phyloP scores from a whole-genome alignment of 2,888 invertebrate genomes.

The Lacanobia wlatinum region DNA sequence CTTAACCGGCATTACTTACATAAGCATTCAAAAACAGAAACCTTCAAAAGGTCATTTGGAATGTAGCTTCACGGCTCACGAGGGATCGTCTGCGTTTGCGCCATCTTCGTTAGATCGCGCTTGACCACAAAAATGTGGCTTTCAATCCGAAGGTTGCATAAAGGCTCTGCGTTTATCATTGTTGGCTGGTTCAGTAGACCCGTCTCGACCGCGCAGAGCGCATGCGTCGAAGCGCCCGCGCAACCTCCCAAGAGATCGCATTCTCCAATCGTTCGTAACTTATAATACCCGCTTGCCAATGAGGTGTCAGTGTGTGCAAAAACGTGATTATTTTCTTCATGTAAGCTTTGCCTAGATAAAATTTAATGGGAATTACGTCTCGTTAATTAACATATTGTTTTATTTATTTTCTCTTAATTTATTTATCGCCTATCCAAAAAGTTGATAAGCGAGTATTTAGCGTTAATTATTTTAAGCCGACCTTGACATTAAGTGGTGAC shows the following conservation, averaged over 20 bases:
- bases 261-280: conserved; percentile 27
- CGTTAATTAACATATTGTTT: conserved; percentile 34
- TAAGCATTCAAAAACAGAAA: conserved; percentile 63
- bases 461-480: conserved; percentile 34
- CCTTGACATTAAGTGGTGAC: conserved; percentile 60
- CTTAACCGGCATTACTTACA: conserved; percentile 54
- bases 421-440: conserved; percentile 25
- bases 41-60: conserved; percentile 82
- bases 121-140: conserved; percentile 89
- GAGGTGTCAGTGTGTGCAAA: conserved; percentile 69
- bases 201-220: conserved; percentile 80
- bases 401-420: conserved; percentile 23
- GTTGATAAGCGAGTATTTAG: conserved; percentile 40
- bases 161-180: conserved; percentile 84
- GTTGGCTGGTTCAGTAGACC: conserved; percentile 82
- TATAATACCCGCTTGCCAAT: conserved; percentile 58
- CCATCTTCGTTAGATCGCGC: conserved; percentile 82
- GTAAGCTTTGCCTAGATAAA: conserved; percentile 52
- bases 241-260: conserved; percentile 42
- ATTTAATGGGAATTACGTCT: conserved; percentile 26
- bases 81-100: conserved; percentile 81
- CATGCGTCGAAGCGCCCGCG: conserved; percentile 77
- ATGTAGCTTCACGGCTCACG: conserved; percentile 62
- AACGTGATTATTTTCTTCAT: conserved; percentile 58
- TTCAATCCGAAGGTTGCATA: conserved; percentile 88